phyloP scores from a whole-genome alignment of 1,140 invertebrate genomes.

The Tribolium madens region DNA sequence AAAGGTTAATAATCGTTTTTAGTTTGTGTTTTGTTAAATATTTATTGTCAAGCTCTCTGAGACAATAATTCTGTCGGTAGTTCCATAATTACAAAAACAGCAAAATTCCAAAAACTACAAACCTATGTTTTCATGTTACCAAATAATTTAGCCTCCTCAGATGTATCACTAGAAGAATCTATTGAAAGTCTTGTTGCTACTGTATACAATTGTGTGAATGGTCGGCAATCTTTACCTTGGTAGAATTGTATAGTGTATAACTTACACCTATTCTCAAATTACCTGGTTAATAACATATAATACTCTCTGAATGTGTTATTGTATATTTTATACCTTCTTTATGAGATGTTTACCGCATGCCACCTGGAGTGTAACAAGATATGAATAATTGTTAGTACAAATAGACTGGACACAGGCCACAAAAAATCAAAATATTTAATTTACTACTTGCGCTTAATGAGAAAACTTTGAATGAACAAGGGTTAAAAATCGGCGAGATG shows the following conservation, averaged over 20 bases:
- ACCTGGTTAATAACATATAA: conserved; percentile 59
- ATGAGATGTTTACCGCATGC: conserved; percentile 50
- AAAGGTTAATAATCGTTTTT: no score
- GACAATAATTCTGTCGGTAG: no score
- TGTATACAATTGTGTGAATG: conserved; percentile 6
- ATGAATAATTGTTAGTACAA: not conserved
- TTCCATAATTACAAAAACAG: no score
- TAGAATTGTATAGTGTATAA: conserved; percentile 51
- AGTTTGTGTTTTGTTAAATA: no score
- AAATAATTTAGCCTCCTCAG: no score
- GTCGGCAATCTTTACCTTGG: conserved; percentile 42
- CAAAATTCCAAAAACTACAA: not conserved
- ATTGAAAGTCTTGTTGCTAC: conserved; percentile 4
- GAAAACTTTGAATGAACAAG: not conserved
- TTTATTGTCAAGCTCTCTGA: no score
- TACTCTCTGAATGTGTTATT: conserved; percentile 55
- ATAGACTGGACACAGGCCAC: not conserved
- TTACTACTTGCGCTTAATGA: not conserved
- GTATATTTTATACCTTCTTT: conserved; percentile 49
- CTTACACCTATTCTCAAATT: conserved; percentile 61
- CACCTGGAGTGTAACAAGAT: conserved; percentile 34
- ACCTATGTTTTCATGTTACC: not conserved
- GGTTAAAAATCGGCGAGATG: not conserved
- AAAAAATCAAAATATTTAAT: not conserved
- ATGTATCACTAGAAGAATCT: not conserved